Evolutionary conservation across 2,888 invertebrate species (phyloP).

Genomic region (Elysia crispata): DNA sequence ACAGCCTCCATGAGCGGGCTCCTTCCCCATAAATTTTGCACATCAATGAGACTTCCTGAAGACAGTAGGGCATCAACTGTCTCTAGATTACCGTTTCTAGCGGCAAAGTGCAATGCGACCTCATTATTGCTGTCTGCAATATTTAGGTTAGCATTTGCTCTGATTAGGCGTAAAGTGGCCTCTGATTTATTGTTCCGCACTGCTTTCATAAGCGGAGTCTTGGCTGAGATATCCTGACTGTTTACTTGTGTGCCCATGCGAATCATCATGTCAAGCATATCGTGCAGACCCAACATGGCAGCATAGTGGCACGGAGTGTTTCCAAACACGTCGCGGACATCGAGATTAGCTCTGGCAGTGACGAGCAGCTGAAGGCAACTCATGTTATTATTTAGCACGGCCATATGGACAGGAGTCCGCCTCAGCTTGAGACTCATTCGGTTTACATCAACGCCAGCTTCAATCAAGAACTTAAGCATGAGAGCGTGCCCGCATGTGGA

Average conservation of each 20-base stretch:
- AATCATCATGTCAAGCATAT: constrained; percentile 72
- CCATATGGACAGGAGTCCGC: constrained; percentile 74
- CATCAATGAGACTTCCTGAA: constrained; percentile 71
- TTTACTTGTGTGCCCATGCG: constrained; percentile 71
- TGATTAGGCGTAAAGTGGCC: constrained; percentile 69
- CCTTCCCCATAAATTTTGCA: constrained; percentile 75
- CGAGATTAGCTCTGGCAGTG: constrained; percentile 72
- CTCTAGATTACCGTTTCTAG: constrained; percentile 71
- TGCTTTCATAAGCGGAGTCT: constrained; percentile 76
- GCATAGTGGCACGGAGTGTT: constrained; percentile 76
- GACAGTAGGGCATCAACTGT: constrained; percentile 70
- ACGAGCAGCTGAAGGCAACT: constrained; percentile 73
- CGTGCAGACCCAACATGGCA: constrained; percentile 73
- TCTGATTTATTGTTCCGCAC: constrained; percentile 74
- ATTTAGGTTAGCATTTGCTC: constrained; percentile 70
- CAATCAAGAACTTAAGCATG: constrained; percentile 71
- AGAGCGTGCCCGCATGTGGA: constrained; percentile 73
- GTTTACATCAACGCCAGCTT: constrained; percentile 74
- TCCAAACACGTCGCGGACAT: constrained; percentile 74
- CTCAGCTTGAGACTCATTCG: constrained; percentile 70
- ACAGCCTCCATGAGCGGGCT: constrained; percentile 76
- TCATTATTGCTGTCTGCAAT: constrained; percentile 75
- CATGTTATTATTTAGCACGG: constrained; percentile 74
- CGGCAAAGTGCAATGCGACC: constrained; percentile 74
- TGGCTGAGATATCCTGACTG: constrained; percentile 74